Evolutionary conservation across 2,113 vertebrate genomes (phyloP).

Genomic region (Triplophysa siluroides): DNA sequence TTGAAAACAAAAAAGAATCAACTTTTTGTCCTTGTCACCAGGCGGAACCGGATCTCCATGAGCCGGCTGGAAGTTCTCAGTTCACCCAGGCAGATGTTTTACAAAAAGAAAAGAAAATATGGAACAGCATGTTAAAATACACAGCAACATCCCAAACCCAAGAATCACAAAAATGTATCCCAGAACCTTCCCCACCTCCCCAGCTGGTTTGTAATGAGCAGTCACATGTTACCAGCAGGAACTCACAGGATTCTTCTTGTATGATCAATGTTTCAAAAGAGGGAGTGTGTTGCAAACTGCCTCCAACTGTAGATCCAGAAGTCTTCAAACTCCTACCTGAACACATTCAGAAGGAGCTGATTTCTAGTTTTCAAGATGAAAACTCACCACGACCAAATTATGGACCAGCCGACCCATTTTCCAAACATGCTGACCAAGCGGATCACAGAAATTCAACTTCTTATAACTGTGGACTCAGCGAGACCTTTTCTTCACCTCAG

Average conservation of each 20-base stretch:
- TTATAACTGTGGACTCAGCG: not conserved
- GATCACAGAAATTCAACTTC: not conserved
- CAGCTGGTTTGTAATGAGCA: not conserved
- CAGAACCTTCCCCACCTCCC: not conserved
- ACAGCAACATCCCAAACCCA: not conserved
- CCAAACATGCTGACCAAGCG: not conserved
- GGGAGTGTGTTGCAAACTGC: conserved; percentile 47
- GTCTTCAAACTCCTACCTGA: conserved; percentile 82
- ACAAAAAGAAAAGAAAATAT: not conserved
- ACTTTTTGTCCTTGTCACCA: conserved; percentile 21
- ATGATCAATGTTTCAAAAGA: not conserved
- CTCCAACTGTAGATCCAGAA: conserved; percentile 75
- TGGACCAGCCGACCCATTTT: not conserved
- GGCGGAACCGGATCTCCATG: conserved; percentile 3
- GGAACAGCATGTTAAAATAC: conserved; percentile 3
- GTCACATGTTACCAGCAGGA: not conserved
- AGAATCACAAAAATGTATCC: not conserved
- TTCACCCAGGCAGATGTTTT: conserved; percentile 16
- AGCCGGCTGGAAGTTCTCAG: not conserved
- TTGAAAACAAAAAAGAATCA: not conserved
- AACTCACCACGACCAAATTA: not conserved
- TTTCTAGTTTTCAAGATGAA: conserved; percentile 60
- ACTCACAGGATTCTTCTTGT: not conserved
- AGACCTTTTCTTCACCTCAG: not conserved
- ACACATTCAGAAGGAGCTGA: conserved; percentile 82